These are phyloP conservation scores for Aselliscus stoliczkanus DNA, from an alignment of 2,797 vertebrate genomes.

Conservation along the genomic window DNA sequence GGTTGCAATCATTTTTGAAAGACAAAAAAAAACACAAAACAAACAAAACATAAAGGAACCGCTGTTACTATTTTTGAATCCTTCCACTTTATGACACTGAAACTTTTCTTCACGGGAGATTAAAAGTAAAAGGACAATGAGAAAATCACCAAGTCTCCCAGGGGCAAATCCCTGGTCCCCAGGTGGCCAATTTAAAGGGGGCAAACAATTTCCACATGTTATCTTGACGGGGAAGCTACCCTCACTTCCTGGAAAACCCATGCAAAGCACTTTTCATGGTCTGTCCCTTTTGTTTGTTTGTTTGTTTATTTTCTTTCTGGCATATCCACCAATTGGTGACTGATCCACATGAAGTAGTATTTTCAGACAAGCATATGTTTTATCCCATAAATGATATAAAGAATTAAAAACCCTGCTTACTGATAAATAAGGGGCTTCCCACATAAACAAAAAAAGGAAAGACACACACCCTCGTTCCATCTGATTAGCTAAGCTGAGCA, in stretches of 20 bases:
- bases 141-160: neutral
- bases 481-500: slow-evolving; percentile 41
- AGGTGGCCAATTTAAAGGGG: neutral
- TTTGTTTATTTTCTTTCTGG: neutral
- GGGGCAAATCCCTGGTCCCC: neutral
- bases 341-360: neutral
- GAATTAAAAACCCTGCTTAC: neutral
- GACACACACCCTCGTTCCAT: slow-evolving; percentile 10
- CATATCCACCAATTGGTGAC: neutral
- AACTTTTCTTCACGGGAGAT: slow-evolving; percentile 17
- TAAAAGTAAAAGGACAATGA: neutral
- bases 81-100: slow-evolving; percentile 11
- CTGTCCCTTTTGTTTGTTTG: neutral
- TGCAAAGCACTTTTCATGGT: neutral
- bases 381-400: slow-evolving; percentile 14
- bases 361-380: slow-evolving; percentile 50
- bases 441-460: neutral
- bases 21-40: slow-evolving; percentile 46
- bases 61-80: neutral
- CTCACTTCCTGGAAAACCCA: slow-evolving; percentile 35
- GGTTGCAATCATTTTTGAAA: slow-evolving; percentile 52
- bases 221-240: neutral
- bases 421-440: neutral
- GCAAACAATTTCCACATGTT: neutral
- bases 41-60: slow-evolving; percentile 38